Evolutionary conservation across 2,797 vertebrate species (phyloP), one percentile per base, ranked within the genome.

Genomic region (Pseudomugil tenellus): DNA sequence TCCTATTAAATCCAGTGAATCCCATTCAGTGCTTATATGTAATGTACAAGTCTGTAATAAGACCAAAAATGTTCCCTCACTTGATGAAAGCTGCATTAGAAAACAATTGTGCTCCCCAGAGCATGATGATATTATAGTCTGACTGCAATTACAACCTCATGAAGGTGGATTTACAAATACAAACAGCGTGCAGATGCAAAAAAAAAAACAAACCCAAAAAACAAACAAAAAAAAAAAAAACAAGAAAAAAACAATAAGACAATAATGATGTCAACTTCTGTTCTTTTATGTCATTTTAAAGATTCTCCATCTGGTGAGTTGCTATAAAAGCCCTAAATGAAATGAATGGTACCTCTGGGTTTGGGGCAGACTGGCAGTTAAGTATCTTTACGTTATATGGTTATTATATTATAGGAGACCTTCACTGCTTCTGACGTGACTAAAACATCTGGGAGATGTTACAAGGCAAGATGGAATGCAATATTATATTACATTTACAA

Each of bases 1-100:
- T 89, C 84, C 78, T 84, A 85, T 90, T 82, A 89, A 86, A 83
- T 52, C 72, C 56, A 72, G 61, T 87, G 70, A 88, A 88, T 85
- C 79, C 76, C 67, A 63, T 68, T 78, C 41, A 52, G 70, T 35
- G 72, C 89, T 87, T 82, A 74, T 67, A 83, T 86, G 70, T 82
- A 57, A 79, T 72, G 74, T 69, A 72, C 35, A 34, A 63, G 29
- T 55, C 26, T 66, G 70, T 80, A 71, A 77, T 76, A 26, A 70
- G 35, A 76, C 31, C 26, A 16, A 68, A 66, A 51, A 63, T 48
- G 58, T 70, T 43, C 53, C 37, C 70, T 76, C 17, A 63, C 46
- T 64, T 59, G 51, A 71, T 58, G 54, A 32, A 74, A 54, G 62
- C n/a, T 48, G 55, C 58, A 82, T 70, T 63, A 62, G 53, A 76